These are phyloP conservation scores for Camponotus floridanus DNA, from an alignment of 1,140 invertebrate genomes.

Conservation along the genomic window DNA sequence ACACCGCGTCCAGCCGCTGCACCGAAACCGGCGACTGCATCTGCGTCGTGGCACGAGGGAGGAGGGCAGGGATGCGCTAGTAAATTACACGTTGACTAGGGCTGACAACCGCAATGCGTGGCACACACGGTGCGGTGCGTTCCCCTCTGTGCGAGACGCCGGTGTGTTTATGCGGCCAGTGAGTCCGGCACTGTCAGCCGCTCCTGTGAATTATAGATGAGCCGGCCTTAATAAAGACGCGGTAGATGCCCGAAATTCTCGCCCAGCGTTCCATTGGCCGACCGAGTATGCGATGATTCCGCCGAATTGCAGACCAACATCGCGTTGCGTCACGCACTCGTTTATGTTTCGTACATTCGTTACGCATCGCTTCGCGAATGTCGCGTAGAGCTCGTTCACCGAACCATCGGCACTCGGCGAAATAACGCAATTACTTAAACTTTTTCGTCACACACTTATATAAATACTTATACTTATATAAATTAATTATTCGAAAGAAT, in stretches of 20 bases:
- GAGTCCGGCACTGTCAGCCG: constrained; percentile 73
- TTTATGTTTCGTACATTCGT: constrained; percentile 3
- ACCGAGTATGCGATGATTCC: constrained; percentile 53
- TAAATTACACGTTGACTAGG: constrained; percentile 82
- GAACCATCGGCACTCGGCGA: neutral
- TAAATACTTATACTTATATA: no score
- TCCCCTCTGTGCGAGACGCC: constrained; percentile 67
- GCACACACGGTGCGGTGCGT: constrained; percentile 55
- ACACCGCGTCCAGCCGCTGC: constrained; percentile 41
- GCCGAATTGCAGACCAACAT: constrained; percentile 61
- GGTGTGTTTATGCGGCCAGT: constrained; percentile 75
- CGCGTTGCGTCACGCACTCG: constrained; percentile 11
- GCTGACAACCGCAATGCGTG: constrained; percentile 79
- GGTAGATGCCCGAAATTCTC: constrained; percentile 77
- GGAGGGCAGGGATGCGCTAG: constrained; percentile 54
- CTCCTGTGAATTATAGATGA: constrained; percentile 76
- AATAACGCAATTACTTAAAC: constrained; percentile 13
- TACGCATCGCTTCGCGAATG: neutral
- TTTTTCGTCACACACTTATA: neutral
- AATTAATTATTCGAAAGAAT: constrained; percentile 12
- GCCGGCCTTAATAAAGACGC: constrained; percentile 75
- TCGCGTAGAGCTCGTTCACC: neutral
- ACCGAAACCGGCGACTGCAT: constrained; percentile 68
- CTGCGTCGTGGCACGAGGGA: constrained; percentile 66
- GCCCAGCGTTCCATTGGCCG: constrained; percentile 72